These are phyloP conservation scores for Lepus townsendii DNA, from an alignment of 2,797 vertebrate genomes.

Conservation along the genomic window DNA sequence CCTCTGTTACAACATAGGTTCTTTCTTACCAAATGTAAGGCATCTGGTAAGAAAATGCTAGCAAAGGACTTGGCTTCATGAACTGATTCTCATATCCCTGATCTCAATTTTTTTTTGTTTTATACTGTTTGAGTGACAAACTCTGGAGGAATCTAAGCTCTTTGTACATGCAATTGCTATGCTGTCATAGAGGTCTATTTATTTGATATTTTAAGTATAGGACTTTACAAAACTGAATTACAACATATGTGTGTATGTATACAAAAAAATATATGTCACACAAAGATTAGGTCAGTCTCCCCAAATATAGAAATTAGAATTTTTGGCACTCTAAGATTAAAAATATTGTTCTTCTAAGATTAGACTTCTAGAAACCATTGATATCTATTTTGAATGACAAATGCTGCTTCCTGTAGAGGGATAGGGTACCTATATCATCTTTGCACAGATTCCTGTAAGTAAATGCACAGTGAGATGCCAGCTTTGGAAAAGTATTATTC, in stretches of 20 bases:
- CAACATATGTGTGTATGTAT: constrained; percentile 66
- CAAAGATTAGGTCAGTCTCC: constrained; percentile 78
- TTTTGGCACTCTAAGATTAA: constrained; percentile 71
- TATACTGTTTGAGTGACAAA: constrained; percentile 80
- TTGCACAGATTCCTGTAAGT: neutral
- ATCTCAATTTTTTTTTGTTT: constrained; percentile 84
- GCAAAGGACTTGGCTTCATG: constrained; percentile 83
- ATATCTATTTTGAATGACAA: constrained; percentile 25
- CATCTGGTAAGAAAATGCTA: constrained; percentile 86
- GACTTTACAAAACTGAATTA: constrained; percentile 72
- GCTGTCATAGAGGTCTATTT: constrained; percentile 73
- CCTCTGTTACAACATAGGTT: constrained; percentile 87
- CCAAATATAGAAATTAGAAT: constrained; percentile 77
- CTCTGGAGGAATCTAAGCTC: constrained; percentile 78
- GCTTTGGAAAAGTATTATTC: constrained; percentile 13
- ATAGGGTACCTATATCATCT: neutral
- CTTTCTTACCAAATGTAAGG: constrained; percentile 86
- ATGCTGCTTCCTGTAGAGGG: neutral
- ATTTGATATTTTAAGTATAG: constrained; percentile 74
- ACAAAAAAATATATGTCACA: constrained; percentile 56
- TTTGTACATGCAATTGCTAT: constrained; percentile 70
- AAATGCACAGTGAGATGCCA: neutral
- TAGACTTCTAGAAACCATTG: constrained; percentile 34
- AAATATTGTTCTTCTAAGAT: constrained; percentile 66
- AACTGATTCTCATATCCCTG: constrained; percentile 77